Percentiles rank a stretch among this genome's conserved stretches.
Evolutionary conservation across 2,888 invertebrate species (phyloP).

Genomic region (Euclidia mi): DNA sequence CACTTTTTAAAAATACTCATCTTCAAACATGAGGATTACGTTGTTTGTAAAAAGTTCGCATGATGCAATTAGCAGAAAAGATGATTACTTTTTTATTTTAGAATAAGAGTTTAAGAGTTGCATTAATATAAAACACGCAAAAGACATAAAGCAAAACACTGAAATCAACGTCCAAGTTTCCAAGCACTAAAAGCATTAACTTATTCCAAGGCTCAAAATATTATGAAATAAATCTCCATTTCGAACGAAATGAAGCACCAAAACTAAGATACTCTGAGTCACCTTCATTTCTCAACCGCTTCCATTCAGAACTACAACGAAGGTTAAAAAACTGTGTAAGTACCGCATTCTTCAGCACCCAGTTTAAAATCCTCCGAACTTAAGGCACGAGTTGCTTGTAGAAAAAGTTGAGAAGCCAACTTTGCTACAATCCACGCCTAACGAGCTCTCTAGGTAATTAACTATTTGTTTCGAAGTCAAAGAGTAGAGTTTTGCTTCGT

Average conservation of each 20-base stretch:
- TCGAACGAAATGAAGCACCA: slow-evolving; percentile 22
- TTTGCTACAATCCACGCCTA: slow-evolving; percentile 80
- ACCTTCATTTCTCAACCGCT: slow-evolving; percentile 43
- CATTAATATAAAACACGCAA: too few relatives aligned
- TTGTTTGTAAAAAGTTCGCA: too few relatives aligned
- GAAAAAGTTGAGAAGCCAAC: slow-evolving; percentile 60
- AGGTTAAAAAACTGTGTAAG: slow-evolving; percentile 39
- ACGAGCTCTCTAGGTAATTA: slow-evolving; percentile 87
- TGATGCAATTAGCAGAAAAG: too few relatives aligned
- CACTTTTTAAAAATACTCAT: too few relatives aligned
- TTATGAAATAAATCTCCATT: neutral
- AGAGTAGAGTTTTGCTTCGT: slow-evolving; percentile 74
- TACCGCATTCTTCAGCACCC: slow-evolving; percentile 49
- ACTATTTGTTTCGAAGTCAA: slow-evolving; percentile 87
- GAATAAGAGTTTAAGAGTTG: too few relatives aligned
- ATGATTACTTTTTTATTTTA: too few relatives aligned
- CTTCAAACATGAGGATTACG: too few relatives aligned
- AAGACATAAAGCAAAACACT: too few relatives aligned
- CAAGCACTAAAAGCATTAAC: too few relatives aligned
- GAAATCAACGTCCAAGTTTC: too few relatives aligned
- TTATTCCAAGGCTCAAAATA: too few relatives aligned
- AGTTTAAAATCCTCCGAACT: slow-evolving; percentile 53
- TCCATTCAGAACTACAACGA: slow-evolving; percentile 36
- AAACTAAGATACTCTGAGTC: slow-evolving; percentile 30
- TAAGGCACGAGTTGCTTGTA: slow-evolving; percentile 50